Evolutionary conservation across 2,797 vertebrate genomes (phyloP).

Genomic region (Cheirogaleus major): DNA sequence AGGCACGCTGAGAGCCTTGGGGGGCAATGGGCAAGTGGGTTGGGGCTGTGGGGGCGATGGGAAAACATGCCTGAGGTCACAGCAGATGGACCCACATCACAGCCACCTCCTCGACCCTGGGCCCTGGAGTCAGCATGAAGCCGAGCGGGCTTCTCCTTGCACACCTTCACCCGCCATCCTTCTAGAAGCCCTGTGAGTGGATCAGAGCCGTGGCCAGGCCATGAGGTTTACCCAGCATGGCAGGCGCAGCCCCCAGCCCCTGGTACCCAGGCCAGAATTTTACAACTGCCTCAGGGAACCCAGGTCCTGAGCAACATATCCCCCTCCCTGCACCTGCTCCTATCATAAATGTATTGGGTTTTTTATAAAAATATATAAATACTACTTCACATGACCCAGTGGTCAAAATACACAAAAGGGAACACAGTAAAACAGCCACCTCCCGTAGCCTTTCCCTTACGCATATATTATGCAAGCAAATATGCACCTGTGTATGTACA

Average conservation of each 20-base stretch:
- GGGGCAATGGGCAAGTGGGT: neutral
- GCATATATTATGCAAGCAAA: neutral
- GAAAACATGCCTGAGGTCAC: neutral
- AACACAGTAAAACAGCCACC: neutral
- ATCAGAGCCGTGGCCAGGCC: neutral
- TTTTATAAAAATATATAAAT: neutral
- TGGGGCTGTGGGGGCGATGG: rapidly evolving
- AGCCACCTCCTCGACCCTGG: neutral
- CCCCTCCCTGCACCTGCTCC: neutral
- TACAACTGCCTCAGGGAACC: neutral
- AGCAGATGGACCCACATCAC: neutral
- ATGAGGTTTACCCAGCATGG: neutral
- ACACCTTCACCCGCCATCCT: neutral
- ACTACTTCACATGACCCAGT: neutral
- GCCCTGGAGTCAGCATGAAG: neutral
- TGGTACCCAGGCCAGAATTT: neutral
- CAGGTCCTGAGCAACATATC: neutral
- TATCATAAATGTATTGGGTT: neutral
- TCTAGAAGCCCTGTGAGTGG: neutral
- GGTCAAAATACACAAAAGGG: neutral
- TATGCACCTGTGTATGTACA: neutral
- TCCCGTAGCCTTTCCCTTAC: neutral
- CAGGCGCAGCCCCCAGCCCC: neutral
- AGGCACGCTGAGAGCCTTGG: rapidly evolving
- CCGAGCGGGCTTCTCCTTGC: neutral